phyloP scores from a whole-genome alignment of 1,140 invertebrate species.

The Lamellibrachia luymesi region DNA sequence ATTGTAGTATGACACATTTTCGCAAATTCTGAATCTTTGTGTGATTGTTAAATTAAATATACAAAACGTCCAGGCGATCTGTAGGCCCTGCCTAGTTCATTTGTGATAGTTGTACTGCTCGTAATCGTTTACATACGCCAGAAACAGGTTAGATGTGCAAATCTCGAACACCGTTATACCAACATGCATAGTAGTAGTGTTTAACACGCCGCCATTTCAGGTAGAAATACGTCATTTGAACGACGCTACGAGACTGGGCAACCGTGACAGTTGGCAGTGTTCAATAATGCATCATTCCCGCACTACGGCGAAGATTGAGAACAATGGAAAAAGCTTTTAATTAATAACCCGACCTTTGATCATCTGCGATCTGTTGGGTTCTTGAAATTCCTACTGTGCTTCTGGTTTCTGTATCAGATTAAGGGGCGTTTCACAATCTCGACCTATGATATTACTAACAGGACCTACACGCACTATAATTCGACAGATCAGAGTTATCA shows the following conservation, averaged over 20 bases:
- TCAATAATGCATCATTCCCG: background rate
- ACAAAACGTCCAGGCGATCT: no score
- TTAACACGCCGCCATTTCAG: no score
- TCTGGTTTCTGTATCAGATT: background rate
- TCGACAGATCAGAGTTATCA: background rate
- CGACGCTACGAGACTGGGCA: background rate
- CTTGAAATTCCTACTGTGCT: background rate
- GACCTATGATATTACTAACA: background rate
- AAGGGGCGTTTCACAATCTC: background rate
- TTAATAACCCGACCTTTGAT: constrained; percentile 5
- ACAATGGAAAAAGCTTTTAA: background rate
- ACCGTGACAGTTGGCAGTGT: background rate
- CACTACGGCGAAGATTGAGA: background rate
- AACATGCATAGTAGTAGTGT: no score
- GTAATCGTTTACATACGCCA: no score
- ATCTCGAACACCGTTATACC: no score
- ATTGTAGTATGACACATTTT: no score
- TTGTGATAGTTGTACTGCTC: no score
- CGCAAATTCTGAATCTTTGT: no score
- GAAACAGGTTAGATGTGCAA: no score
- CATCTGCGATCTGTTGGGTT: background rate
- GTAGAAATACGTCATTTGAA: background rate
- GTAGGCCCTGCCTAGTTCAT: no score
- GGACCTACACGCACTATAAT: background rate
- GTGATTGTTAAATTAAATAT: no score